Percentiles rank a stretch among this genome's conserved stretches.
Conservation (phyloP, 2,113 vertebrate genomes). For the Cichladusa arquata region DNA sequence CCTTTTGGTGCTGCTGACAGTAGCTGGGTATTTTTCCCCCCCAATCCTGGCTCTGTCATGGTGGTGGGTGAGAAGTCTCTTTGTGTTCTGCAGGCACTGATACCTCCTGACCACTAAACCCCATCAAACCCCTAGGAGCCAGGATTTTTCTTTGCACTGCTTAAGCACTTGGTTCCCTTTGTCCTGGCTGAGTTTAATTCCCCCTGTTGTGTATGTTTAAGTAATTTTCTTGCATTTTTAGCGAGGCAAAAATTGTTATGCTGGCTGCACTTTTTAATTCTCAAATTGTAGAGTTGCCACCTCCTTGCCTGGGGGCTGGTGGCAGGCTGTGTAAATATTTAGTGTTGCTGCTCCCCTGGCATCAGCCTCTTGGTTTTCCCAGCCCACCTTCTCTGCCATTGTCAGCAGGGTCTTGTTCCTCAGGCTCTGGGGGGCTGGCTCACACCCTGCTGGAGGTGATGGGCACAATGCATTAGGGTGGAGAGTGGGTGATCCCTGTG, state of each 20-base stretch:
- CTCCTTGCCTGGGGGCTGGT: background rate
- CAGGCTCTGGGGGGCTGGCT: background rate
- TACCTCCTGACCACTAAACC: background rate
- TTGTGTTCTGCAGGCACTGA: background rate
- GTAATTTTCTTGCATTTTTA: background rate
- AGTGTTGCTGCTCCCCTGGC: background rate
- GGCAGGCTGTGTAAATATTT: conserved; percentile 41
- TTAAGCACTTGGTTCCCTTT: accelerated
- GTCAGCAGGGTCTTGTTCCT: background rate
- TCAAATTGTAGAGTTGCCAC: background rate
- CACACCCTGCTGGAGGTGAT: background rate
- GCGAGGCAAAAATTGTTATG: background rate
- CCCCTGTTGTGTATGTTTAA: background rate
- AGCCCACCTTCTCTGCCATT: background rate
- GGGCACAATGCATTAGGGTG: background rate
- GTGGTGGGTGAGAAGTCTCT: background rate
- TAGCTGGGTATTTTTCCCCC: background rate
- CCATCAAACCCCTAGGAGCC: background rate
- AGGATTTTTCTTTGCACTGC: background rate
- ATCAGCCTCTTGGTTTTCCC: background rate
- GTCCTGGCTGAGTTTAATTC: background rate
- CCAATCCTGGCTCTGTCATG: accelerated
- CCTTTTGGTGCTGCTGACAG: background rate
- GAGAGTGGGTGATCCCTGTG: background rate
- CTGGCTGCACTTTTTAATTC: background rate